Evolutionary conservation across 2,797 vertebrate genomes (phyloP).

Genomic region (Tokudaia tokunoshimensis): DNA sequence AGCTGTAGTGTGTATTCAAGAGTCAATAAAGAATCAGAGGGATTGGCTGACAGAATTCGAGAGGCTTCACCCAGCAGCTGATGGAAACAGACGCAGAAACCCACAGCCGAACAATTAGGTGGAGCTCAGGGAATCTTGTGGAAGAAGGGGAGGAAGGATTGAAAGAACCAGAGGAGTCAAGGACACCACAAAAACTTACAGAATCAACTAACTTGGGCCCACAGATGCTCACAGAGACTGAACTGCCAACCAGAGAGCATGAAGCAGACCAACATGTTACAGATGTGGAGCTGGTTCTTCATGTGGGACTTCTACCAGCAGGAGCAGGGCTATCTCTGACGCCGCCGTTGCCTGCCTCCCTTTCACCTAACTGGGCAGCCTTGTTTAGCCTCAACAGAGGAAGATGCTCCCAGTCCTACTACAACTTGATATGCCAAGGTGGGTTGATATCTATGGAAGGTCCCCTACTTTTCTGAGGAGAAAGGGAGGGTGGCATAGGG

Average conservation of each 20-base stretch:
- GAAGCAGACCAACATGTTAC: not conserved
- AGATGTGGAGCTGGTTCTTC: not conserved
- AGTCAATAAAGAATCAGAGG: not conserved
- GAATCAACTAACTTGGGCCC: too few relatives aligned
- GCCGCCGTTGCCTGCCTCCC: not conserved
- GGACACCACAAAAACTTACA: too few relatives aligned
- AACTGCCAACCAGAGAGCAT: not conserved
- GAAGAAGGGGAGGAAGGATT: too few relatives aligned
- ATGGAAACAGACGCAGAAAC: too few relatives aligned
- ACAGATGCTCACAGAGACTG: not conserved
- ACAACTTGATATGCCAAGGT: not conserved
- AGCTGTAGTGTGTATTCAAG: accelerated
- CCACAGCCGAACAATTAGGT: too few relatives aligned
- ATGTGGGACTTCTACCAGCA: not conserved
- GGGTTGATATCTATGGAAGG: not conserved
- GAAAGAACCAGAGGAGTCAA: too few relatives aligned
- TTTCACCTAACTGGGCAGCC: not conserved
- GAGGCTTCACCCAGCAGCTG: too few relatives aligned
- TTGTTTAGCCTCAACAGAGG: not conserved
- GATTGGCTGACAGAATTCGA: too few relatives aligned
- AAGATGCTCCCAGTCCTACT: not conserved
- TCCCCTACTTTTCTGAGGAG: not conserved
- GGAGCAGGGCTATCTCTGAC: not conserved
- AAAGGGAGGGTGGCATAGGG: not conserved
- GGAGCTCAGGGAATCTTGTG: too few relatives aligned